A percentile compares a stretch with the other conserved stretches of the same genome.
Conservation (phyloP, 1,140 invertebrate species). For the Calosoma granatense region DNA sequence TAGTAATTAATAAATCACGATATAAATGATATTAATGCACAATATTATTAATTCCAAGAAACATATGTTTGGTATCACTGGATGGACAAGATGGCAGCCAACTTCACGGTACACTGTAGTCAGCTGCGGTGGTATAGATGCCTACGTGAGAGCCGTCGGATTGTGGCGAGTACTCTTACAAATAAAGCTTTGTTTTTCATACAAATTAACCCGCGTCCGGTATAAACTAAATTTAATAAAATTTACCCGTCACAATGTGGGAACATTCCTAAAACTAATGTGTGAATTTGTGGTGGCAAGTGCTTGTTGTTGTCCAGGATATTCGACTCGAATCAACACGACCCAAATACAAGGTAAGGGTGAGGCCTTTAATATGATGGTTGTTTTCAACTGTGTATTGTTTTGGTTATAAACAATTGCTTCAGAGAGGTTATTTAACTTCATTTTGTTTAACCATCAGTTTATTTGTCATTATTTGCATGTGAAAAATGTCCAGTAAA, state of each 20-base stretch:
- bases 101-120: conserved; percentile 2
- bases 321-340: not conserved
- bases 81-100: not conserved
- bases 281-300: not conserved
- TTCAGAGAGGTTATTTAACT: too few species aligned
- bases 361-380: conserved; percentile 4
- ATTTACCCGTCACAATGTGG: not conserved
- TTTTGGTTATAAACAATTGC: not conserved
- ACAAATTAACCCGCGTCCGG: not conserved
- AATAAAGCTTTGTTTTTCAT: not conserved
- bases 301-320: not conserved
- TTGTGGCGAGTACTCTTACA: not conserved
- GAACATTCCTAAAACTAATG: not conserved
- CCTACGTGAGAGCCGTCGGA: conserved; percentile 2
- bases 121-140: conserved; percentile 3
- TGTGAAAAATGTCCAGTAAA: too few species aligned
- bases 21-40: too few species aligned
- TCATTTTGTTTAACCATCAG: too few species aligned
- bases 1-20: too few species aligned
- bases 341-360: conserved; percentile 7
- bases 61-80: not conserved
- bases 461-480: too few species aligned
- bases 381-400: not conserved
- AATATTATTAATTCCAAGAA: too few species aligned
- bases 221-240: not conserved